Evolutionary conservation across 2,797 vertebrate species (phyloP), one percentile per base, ranked within the genome.

Genomic region (Dipus sagitta): DNA sequence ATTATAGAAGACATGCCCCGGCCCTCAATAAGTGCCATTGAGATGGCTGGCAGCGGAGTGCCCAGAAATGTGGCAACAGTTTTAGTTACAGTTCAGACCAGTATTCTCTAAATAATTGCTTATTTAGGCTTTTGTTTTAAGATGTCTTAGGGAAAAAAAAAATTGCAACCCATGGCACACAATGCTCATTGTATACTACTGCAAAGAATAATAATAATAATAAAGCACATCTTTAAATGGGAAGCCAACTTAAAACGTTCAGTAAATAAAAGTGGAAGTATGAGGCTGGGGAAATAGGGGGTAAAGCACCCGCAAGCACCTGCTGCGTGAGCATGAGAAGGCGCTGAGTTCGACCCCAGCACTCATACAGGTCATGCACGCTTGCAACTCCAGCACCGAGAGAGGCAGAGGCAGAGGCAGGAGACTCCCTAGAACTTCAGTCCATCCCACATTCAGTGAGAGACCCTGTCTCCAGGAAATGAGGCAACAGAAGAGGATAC

Each of bases 121-220:
- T 67, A 74, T 42, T 58, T 85, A 47, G 79, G 62, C 34, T 82
- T 75, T 88, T 47, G 17, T 72, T 90, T 91, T 75, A 88, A 75
- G 28, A 30, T 32, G 21, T 28, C 67, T 79, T 26, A 62, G 58
- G n/a, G 26, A 34, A 91, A 80, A 71, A 62, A 72, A 8, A 54
- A 88, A 32, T 42, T 52, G 14, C 21, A 84, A 47, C 20, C n/a
- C 8, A 58, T 17, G 30, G 17, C 72, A 5, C 58, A 68, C 60
- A 28, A 38, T 72, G 34, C 32, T 72, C 26, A 4, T 13, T 32
- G 34, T 28, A 71, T 34, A 58, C n/a, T 60, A 72, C 21, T 38
- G 23, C 30, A 54, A 70, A 58, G 72, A 71, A 67, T 58, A n/a
- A n/a, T n/a, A n/a, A n/a, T 38, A 3, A 38, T 3, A 38, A 38